A percentile compares a stretch with the other conserved stretches of the same genome.
Conservation (phyloP, 2,888 invertebrate species). For the Chaetogeoica ovagalla region DNA sequence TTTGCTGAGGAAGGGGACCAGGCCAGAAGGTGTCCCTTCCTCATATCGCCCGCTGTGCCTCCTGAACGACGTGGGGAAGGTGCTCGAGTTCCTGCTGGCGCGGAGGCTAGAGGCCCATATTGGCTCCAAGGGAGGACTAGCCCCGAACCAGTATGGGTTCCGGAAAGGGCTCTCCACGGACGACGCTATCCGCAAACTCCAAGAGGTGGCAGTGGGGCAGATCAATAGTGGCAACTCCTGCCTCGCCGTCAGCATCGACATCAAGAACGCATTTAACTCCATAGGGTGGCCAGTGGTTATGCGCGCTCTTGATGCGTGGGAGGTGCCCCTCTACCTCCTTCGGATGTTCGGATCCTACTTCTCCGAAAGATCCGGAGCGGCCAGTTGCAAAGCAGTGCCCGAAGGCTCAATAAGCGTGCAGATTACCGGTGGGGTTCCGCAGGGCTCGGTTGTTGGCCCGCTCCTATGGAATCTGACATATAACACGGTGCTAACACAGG, state of each 20-base stretch:
- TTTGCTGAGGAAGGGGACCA: background rate
- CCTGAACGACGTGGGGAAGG: conserved; percentile 6
- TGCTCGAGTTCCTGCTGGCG: background rate
- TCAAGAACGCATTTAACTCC: background rate
- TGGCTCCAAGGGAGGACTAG: background rate
- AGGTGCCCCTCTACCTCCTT: background rate
- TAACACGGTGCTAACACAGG: too few relatives aligned
- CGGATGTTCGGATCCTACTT: too few relatives aligned
- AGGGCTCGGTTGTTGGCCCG: background rate
- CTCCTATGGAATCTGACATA: background rate
- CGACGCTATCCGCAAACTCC: too few relatives aligned
- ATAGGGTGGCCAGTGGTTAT: background rate
- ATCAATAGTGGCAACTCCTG: background rate
- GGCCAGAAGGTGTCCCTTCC: background rate
- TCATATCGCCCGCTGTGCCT: conserved; percentile 13
- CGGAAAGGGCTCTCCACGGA: background rate
- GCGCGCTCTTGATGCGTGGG: background rate
- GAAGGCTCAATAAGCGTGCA: too few relatives aligned
- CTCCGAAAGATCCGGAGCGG: too few relatives aligned
- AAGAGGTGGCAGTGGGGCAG: background rate
- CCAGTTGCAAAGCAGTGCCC: too few relatives aligned
- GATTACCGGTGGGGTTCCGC: background rate
- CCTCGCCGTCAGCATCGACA: background rate
- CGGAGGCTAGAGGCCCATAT: background rate
- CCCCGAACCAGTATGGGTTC: background rate